Evolutionary conservation across 2,888 invertebrate genomes (phyloP).

Genomic region (Coenonympha glycerion): DNA sequence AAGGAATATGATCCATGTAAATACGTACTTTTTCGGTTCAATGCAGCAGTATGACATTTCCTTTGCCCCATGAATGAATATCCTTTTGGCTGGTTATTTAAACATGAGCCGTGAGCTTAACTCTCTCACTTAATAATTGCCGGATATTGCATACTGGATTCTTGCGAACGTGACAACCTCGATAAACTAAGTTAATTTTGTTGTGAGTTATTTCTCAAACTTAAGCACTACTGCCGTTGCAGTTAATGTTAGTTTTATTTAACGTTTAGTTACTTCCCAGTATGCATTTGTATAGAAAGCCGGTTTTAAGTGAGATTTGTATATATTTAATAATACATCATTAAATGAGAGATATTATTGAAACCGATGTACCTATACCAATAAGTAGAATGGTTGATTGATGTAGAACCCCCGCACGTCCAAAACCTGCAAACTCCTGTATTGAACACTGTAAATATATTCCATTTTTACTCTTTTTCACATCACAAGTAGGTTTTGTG

Average conservation of each 20-base stretch:
- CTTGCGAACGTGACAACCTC: slow-evolving; percentile 56
- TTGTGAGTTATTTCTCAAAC: slow-evolving; percentile 54
- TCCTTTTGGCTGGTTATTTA: slow-evolving; percentile 18
- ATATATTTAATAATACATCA: slow-evolving; percentile 20
- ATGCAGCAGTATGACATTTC: slow-evolving; percentile 8
- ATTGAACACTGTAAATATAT: slow-evolving; percentile 14
- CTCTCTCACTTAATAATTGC: slow-evolving; percentile 51
- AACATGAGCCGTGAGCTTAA: slow-evolving; percentile 37
- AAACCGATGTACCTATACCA: too few relatives aligned
- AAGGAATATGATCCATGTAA: too few relatives aligned
- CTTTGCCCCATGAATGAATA: slow-evolving; percentile 21
- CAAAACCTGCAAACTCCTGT: slow-evolving; percentile 6
- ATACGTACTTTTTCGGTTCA: slow-evolving; percentile 19
- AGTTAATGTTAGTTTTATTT: slow-evolving; percentile 27
- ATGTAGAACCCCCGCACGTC: slow-evolving; percentile 20
- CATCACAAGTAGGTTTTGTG: neutral
- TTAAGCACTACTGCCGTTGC: slow-evolving; percentile 42
- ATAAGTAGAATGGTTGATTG: slow-evolving; percentile 20
- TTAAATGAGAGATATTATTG: slow-evolving; percentile 13
- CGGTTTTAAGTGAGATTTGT: slow-evolving; percentile 25
- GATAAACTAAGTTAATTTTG: slow-evolving; percentile 50
- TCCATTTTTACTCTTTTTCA: neutral
- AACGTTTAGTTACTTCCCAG: neutral
- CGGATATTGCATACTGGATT: slow-evolving; percentile 69
- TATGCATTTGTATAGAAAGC: slow-evolving; percentile 21